A percentile compares a stretch with the other conserved stretches of the same genome.
Conservation (phyloP, 2,113 vertebrate species). For the Neogobius melanostomus region DNA sequence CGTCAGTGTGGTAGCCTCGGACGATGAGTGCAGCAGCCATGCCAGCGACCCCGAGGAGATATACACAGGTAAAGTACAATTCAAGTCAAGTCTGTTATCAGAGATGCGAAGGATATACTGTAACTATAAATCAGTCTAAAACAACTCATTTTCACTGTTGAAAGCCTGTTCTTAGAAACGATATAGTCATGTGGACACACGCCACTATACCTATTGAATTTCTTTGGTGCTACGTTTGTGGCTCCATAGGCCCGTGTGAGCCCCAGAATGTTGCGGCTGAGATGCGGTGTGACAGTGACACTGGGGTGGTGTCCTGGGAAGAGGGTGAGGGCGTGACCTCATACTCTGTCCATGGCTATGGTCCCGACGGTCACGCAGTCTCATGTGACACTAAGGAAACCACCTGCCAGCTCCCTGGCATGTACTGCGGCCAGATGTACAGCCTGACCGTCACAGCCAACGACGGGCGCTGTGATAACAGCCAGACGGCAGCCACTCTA, state of each 20-base stretch:
- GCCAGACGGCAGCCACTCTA: conserved; percentile 40
- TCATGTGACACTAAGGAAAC: conserved; percentile 49
- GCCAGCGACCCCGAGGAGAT: conserved; percentile 51
- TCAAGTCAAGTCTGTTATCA: neutral
- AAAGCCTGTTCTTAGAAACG: no score
- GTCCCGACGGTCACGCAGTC: conserved; percentile 57
- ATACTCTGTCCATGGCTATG: conserved; percentile 65
- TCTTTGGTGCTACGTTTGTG: neutral
- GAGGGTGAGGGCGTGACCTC: conserved; percentile 41
- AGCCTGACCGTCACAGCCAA: conserved; percentile 70
- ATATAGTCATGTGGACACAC: no score
- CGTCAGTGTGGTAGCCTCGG: conserved; percentile 64
- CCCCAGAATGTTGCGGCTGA: conserved; percentile 54
- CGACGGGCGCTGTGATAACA: conserved; percentile 70
- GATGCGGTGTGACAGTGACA: conserved; percentile 62
- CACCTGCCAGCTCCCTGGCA: conserved; percentile 58
- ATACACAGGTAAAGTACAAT: conserved; percentile 58
- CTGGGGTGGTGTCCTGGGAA: conserved; percentile 72
- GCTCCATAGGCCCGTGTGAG: conserved; percentile 65
- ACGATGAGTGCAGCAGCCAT: conserved; percentile 58
- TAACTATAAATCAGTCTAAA: no score
- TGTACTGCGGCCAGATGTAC: conserved; percentile 77
- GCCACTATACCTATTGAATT: neutral
- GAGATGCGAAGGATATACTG: no score
- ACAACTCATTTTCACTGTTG: no score